Evolutionary conservation across 2,888 invertebrate species (phyloP).

Genomic region (Dugesia japonica): DNA sequence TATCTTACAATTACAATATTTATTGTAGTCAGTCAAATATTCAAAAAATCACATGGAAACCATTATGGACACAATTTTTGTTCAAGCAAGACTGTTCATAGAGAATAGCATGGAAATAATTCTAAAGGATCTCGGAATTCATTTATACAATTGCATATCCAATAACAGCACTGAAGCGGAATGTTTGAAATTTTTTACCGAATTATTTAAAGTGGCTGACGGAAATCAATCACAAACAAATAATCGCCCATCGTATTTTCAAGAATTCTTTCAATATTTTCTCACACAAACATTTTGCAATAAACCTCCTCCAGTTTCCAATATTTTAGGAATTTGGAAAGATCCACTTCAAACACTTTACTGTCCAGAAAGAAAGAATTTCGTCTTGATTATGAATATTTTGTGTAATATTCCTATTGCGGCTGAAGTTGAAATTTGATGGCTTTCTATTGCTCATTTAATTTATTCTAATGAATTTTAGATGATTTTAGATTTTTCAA

Average conservation of each 20-base stretch:
- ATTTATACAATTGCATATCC: neutral
- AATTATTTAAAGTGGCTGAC: neutral
- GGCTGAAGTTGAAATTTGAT: neutral
- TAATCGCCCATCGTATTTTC: neutral
- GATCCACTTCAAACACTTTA: neutral
- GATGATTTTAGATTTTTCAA: neutral
- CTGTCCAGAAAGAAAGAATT: constrained; percentile 1
- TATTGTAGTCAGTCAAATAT: too few species aligned
- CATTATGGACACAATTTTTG: too few species aligned
- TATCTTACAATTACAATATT: too few species aligned
- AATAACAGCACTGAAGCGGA: neutral
- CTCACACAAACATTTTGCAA: neutral
- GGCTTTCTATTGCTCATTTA: too few species aligned
- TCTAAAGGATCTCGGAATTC: neutral
- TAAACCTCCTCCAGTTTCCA: neutral
- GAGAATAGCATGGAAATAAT: neutral
- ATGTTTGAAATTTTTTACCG: neutral
- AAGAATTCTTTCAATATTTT: neutral
- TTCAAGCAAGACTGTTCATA: neutral
- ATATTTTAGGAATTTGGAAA: neutral
- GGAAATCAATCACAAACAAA: neutral
- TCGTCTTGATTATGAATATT: neutral
- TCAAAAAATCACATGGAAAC: too few species aligned
- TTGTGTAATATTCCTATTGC: neutral
- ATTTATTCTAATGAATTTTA: too few species aligned